Percentiles rank a stretch among this genome's conserved stretches.
Evolutionary conservation across 2,113 vertebrate species (phyloP).

Genomic region (Thermophis baileyi): DNA sequence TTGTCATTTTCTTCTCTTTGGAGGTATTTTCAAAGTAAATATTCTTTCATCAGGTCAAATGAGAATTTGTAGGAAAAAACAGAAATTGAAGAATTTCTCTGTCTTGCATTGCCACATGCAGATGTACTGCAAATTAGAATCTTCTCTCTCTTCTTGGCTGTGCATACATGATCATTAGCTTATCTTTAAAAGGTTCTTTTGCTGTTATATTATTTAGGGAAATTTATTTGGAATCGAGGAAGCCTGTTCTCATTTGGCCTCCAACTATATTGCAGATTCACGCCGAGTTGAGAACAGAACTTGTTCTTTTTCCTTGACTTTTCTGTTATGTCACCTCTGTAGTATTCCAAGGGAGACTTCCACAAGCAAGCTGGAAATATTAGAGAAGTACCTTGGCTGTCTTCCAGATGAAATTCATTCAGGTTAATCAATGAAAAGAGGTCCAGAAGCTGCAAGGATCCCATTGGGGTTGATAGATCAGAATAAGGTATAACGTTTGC

Average conservation of each 20-base stretch:
- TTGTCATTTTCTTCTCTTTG: not conserved
- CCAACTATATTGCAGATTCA: not conserved
- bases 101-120: not conserved
- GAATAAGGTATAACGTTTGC: not conserved
- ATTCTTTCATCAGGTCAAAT: not conserved
- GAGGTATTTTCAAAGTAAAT: not conserved
- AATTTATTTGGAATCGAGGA: not conserved
- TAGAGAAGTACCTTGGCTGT: not conserved
- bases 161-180: not conserved
- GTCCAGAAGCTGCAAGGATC: not conserved
- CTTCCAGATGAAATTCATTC: slow-evolving; percentile 24
- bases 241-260: not conserved
- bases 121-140: not conserved
- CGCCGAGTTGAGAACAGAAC: not conserved
- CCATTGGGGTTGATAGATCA: not conserved
- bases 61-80: not conserved
- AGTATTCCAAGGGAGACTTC: slow-evolving; percentile 12
- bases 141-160: not conserved
- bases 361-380: slow-evolving; percentile 8
- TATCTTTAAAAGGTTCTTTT: not conserved
- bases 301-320: not conserved
- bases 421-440: slow-evolving; percentile 13
- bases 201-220: not conserved
- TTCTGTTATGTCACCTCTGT: not conserved
- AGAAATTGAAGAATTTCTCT: not conserved